Percentiles rank a stretch among this genome's conserved stretches.
Conservation (phyloP, 2,888 invertebrate species). For the Seladonia tumulorum region DNA sequence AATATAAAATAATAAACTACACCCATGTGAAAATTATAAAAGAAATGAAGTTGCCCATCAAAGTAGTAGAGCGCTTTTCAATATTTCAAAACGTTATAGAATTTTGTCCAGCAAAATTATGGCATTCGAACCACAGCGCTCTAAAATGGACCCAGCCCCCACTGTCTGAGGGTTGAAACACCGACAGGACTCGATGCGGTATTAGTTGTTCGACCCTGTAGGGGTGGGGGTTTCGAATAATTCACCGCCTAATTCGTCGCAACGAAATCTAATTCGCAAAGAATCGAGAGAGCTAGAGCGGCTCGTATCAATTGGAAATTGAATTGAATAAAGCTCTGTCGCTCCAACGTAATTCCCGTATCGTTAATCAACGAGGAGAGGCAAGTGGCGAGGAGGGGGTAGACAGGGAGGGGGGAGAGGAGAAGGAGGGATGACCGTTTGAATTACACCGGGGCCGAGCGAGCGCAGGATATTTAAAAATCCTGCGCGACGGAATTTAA, state of each 20-base stretch:
- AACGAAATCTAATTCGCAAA: not conserved
- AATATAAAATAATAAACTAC: not conserved
- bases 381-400: not conserved
- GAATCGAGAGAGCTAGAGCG: not conserved
- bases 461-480: constrained; percentile 59
- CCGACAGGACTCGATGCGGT: not conserved
- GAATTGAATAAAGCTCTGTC: constrained; percentile 19
- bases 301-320: constrained; percentile 2
- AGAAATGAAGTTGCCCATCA: too few species aligned
- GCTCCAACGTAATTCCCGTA: constrained; percentile 25
- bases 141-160: not conserved
- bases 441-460: constrained; percentile 44
- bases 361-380: constrained; percentile 45
- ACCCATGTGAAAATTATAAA: too few species aligned
- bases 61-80: too few species aligned
- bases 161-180: not conserved
- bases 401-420: not conserved
- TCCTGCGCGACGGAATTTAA: constrained; percentile 57
- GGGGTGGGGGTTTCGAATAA: not conserved
- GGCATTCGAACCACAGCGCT: not conserved
- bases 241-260: constrained; percentile 2
- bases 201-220: not conserved
- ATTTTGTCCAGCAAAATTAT: not conserved
- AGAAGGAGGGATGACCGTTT: constrained; percentile 34
- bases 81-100: not conserved